Base-by-base conservation (phyloP, 2,113 vertebrate species). In the Papio anubis region DNA sequence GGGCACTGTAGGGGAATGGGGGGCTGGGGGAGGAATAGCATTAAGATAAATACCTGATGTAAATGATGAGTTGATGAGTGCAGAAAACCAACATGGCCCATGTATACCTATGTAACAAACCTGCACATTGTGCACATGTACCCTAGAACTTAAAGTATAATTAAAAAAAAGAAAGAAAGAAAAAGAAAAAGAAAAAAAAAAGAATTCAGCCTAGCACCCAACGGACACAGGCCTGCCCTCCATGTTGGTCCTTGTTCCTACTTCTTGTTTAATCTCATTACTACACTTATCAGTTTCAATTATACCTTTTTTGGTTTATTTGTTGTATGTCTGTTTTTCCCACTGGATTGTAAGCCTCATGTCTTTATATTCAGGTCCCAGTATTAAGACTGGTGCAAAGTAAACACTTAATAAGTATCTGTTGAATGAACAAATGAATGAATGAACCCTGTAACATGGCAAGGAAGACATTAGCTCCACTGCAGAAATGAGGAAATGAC, bases 1-100 rank as follows among this genome's bases (percentile, higher is more conserved):
- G 3, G 48, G 48, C 13, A 0, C 48, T 50, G 12, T 50, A 0
- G 0, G 48, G 48, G 13, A 50, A 50, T 14, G 0, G 48, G 48
- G 48, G 13, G 48, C 48, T 50, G 48, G 13, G 48, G 48, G 13
- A 50, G 48, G 48, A 0, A 50, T 0, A 50, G 48, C 48, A 50
- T 50, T 50, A 50, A 14, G 48, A 50, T 50, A 50, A 50, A 50
- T 50, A 50, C 13, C 48, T 50, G 13, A 14, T 50, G 12, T 50
- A 50, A 50, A 50, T 50, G 48, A 50, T 50, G 48, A 50, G 48
- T 50, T 50, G 48, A 50, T 50, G 48, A 50, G 0, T 50, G 13
- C 13, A 50, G 48, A 13, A 50, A 50, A 50, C 48, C 48, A 50
- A 50, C 48, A 50, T 50, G 48, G 48, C 48, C 48, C 48, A 50